Evolutionary conservation across 1,140 invertebrate species (phyloP).

Genomic region (Panulirus ornatus): DNA sequence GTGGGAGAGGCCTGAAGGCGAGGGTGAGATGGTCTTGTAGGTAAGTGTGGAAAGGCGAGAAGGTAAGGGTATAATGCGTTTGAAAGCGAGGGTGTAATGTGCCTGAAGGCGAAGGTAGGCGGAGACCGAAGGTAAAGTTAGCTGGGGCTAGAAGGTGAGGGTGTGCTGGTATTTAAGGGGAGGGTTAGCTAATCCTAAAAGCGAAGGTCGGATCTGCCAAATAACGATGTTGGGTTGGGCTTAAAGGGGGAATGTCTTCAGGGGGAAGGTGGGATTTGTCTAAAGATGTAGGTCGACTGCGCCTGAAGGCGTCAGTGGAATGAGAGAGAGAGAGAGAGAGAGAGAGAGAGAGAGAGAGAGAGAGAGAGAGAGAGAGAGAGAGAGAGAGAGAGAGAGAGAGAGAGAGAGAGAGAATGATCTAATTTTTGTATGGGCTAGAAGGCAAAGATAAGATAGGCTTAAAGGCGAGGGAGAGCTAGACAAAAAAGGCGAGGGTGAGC

Average conservation of each 20-base stretch:
- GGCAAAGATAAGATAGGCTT: too few species aligned
- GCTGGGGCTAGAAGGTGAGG: too few species aligned
- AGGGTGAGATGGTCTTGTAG: too few species aligned
- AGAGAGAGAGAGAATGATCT: not conserved
- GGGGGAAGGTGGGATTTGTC: not conserved
- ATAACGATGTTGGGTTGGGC: not conserved
- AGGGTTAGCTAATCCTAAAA: not conserved
- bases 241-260: not conserved
- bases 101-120: too few species aligned
- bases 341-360: not conserved
- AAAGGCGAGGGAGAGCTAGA: too few species aligned
- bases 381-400: not conserved
- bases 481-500: too few species aligned
- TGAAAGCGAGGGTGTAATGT: too few species aligned
- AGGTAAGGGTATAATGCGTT: too few species aligned
- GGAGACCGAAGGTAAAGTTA: too few species aligned
- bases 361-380: not conserved
- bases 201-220: not conserved
- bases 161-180: not conserved
- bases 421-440: too few species aligned
- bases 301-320: not conserved
- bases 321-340: not conserved
- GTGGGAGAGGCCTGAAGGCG: too few species aligned
- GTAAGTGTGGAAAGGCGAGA: too few species aligned
- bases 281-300: not conserved